phyloP scores from a whole-genome alignment of 2,888 invertebrate genomes.

The Microctonus hyperodae region DNA sequence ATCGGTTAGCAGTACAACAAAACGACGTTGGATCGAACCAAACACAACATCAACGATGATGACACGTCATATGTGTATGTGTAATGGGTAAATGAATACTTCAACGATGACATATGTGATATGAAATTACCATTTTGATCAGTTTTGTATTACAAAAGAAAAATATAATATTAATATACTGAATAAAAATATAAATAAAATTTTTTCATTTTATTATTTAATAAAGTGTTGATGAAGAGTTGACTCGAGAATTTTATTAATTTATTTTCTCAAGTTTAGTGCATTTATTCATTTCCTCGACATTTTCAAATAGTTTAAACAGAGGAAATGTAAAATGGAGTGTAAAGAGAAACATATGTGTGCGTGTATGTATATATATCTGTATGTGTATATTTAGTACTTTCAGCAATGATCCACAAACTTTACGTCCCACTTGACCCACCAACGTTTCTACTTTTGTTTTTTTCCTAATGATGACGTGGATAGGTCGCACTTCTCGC shows the following conservation, averaged over 20 bases:
- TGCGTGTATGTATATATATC: neutral
- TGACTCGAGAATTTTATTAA: neutral
- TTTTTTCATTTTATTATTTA: too few relatives aligned
- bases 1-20: neutral
- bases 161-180: neutral
- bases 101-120: neutral
- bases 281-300: too few relatives aligned
- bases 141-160: neutral
- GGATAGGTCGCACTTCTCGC: neutral
- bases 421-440: constrained; percentile 8
- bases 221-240: neutral
- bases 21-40: neutral
- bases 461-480: constrained; percentile 12
- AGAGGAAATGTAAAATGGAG: neutral
- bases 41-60: too few relatives aligned
- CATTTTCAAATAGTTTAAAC: too few relatives aligned
- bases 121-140: neutral
- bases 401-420: neutral
- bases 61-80: too few relatives aligned
- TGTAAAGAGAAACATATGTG: neutral
- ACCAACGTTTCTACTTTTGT: neutral
- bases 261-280: neutral
- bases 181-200: neutral
- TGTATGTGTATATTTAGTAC: neutral
- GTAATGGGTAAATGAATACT: neutral